Evolutionary conservation across 2,888 invertebrate genomes (phyloP), one percentile per base, ranked within the genome.

Genomic region (Apotomis turbidana): DNA sequence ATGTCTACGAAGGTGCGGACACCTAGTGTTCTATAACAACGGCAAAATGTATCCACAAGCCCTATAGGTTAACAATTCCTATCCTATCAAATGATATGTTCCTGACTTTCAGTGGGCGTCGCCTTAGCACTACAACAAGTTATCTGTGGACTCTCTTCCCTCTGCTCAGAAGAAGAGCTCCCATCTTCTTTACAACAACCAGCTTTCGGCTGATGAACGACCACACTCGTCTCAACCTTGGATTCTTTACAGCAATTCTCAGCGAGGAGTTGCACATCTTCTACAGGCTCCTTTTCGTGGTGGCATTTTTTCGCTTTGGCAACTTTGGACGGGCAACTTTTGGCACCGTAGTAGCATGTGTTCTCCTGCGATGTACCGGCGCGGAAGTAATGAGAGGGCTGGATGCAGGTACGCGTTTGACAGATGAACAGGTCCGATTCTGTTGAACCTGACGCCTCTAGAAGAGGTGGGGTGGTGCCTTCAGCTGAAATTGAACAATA

Each of bases 331-430:
- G 92, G 91, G 76, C 93, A 93, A 13, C 80, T 81, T 71, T 89
- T 89, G 2, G 93, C 89, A 55, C 93, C 93, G 76, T 88, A 93
- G 76, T 81, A 84, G 78, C 93, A 93, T 5, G 76, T 64, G 5
- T 80, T 75, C 1, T 85, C 83, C 66, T 82, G 81, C 0, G 88
- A 82, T 0, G 84, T 80, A 59, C 72, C 76, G 1, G 90, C 87
- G 10, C 87, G 87, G 83, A 90, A 91, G 81, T 93, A 92, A 77
- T 92, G 91, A 0, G 93, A 91, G 0, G 93, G 92, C 71, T 90
- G 91, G 51, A 91, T 89, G 83, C 93, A 93, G 52, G 88, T 88
- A 71, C 91, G 86, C 3, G 92, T 93, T 74, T 86, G 90, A 72
- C 93, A 93, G 74, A 89, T 85, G 79, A 91, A 91, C 66, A 88